Conservation (phyloP, 2,888 invertebrate species). For the Drosophila phalerata region DNA sequence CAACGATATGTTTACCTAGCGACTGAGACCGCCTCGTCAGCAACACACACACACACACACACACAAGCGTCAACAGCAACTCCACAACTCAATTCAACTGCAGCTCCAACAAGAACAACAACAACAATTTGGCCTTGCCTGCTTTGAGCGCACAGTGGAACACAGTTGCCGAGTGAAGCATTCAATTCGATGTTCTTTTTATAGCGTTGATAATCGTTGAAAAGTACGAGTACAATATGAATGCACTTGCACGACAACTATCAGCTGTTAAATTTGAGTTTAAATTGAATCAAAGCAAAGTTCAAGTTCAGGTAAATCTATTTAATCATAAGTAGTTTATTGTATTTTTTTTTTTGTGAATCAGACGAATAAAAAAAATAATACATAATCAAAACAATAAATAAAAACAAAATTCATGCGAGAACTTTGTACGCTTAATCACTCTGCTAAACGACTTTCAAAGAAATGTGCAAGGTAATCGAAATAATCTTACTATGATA, state of each 20-base stretch:
- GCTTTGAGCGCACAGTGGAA: conserved; percentile 40
- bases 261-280: conserved; percentile 5
- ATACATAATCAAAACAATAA: conserved; percentile 4
- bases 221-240: background rate
- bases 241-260: conserved; percentile 9
- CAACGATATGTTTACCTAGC: background rate
- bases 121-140: conserved; percentile 39
- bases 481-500: background rate
- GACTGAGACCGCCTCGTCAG: conserved; percentile 20
- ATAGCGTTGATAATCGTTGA: background rate
- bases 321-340: conserved; percentile 6
- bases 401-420: background rate
- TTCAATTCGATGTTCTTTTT: background rate
- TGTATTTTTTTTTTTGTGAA: conserved; percentile 4
- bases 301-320: background rate
- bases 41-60: conserved; percentile 4
- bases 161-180: background rate
- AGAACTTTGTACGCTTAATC: conserved; percentile 8
- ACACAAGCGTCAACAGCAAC: conserved; percentile 27
- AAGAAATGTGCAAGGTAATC: conserved; percentile 1
- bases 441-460: background rate
- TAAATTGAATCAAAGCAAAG: conserved; percentile 1
- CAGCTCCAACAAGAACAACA: conserved; percentile 23
- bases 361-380: background rate
- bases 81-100: conserved; percentile 25